Evolutionary conservation across 1,140 invertebrate species (phyloP), one percentile per base, ranked within the genome.

Genomic region (Apis mellifera): DNA sequence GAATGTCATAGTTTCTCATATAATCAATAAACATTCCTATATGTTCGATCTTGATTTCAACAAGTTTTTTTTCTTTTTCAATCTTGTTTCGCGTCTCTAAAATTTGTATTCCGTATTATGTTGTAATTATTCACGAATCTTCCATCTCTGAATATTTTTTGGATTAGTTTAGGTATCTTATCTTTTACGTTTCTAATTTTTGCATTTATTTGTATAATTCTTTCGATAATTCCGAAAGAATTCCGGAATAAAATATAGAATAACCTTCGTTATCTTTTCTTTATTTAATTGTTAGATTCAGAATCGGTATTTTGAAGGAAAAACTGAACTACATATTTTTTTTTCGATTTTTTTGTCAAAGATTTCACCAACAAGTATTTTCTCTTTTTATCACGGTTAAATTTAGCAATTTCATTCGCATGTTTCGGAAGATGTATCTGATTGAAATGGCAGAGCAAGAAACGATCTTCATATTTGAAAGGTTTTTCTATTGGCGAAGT

Each of bases 391-490:
- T 5, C 26, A 7, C 54, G 73, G 23, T 13, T 19, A 26, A 62
- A 52, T 26, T 65, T 59, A 32, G 68, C 70, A n/a, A 72, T 64
- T 17, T 84, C 72, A 8, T 54, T 76, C 50, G 86, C 77, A 11
- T 74, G 57, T 42, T n/a, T 50, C 11, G 89, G 89, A 23, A 85
- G 66, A 71, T 90, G 86, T 19, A 83, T 65, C 76, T 90, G 89
- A 55, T 85, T 68, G 19, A 70, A 77, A 72, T 69, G 68, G 23
- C 77, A 86, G 50, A 62, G 48, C 4, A 12, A 11, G 50, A 65
- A n/a, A 57, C 26, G 21, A 12, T 86, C 54, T 50, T 64, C n/a
- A 3, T 19, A 19, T 13, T 32, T 8, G 13, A 32, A 9, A 17
- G 26, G 52, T 11, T 78, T 48, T 5, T 83, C 60, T 12, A 32